Evolutionary conservation across 2,113 vertebrate species (phyloP), one percentile per base, ranked within the genome.

Genomic region (Pipa parva): DNA sequence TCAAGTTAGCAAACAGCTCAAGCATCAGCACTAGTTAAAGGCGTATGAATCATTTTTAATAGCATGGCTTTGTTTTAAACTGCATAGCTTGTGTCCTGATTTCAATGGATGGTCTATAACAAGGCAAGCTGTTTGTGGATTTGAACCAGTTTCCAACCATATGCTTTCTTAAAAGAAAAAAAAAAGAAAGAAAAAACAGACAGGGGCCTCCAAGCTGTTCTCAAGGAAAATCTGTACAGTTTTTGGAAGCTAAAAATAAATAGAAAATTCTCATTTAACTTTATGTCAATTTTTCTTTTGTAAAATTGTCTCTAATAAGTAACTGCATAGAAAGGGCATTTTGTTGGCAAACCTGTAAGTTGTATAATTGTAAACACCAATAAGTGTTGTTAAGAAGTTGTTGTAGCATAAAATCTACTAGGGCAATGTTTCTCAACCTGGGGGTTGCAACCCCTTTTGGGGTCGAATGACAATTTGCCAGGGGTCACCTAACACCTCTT

Each of bases 11-110:
- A 80, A 79, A 86, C 77, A 83, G 77, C 83, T 81, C 72, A 70
- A 80, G 83, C 79, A 83, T 72, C 76, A 86, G 76, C 75, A 61
- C 79, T 86, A 85, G 83, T 89, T 89, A 85, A 79, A 85, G 78
- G 82, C 78, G 71, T 76, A 86, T 87, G 81, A 82, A 86, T 87
- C 86, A 87, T 85, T 83, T 87, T 87, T 83, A 83, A 86, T 84
- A 82, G 82, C 83, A 84, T 76, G 73, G 81, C 80, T 83, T 80
- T 76, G 76, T 84, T 88, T 84, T 78, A 77, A 79, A 84, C 80
- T 63, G 80, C 82, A 81, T 87, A 84, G 83, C 84, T 67, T 75
- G 85, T 82, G 78, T 77, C 76, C 78, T 79, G 81, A 80, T 79
- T 88, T 84, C 77, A 78, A 33, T 59, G 70, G 76, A 75, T 80